Evolutionary conservation across 30 jellyfish, hydroid and myxozoan species (phyloP).

Genomic region (Aurelia sp.): DNA sequence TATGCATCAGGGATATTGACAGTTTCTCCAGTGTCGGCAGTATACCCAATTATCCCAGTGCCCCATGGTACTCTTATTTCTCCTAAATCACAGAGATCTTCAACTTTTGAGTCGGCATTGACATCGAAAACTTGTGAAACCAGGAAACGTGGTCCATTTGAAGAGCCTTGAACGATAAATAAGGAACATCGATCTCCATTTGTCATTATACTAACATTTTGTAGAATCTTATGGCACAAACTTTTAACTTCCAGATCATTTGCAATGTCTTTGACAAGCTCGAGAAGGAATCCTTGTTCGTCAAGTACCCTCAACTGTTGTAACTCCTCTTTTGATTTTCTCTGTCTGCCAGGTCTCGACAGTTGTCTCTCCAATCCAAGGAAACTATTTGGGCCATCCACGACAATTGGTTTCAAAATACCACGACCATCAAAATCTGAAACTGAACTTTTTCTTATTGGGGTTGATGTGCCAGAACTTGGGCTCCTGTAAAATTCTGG

Average conservation of each 20-base stretch:
- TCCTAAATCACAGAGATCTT: slow-evolving; percentile 77
- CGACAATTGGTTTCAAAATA: slow-evolving; percentile 84
- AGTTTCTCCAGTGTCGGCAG: slow-evolving; percentile 94
- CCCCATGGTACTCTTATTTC: slow-evolving; percentile 95
- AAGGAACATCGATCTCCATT: slow-evolving; percentile 96
- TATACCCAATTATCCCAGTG: slow-evolving; percentile 91
- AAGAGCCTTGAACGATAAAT: slow-evolving; percentile 90
- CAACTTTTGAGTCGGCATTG: slow-evolving; percentile 95
- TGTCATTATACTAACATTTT: slow-evolving; percentile 89
- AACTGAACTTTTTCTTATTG: slow-evolving; percentile 86
- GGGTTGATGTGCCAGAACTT: slow-evolving; percentile 81
- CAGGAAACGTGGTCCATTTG: slow-evolving; percentile 82
- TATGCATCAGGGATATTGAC: slow-evolving; percentile 96
- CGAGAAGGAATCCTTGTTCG: slow-evolving; percentile 90
- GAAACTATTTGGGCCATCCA: slow-evolving; percentile 93
- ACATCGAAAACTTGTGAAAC: slow-evolving; percentile 96
- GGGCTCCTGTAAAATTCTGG: slow-evolving; percentile 68
- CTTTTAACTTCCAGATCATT: slow-evolving; percentile 87
- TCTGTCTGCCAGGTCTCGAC: slow-evolving; percentile 86
- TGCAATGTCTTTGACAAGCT: slow-evolving; percentile 90
- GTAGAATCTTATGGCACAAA: slow-evolving; percentile 88
- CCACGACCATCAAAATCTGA: slow-evolving; percentile 88
- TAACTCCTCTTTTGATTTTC: slow-evolving; percentile 95
- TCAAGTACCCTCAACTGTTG: slow-evolving; percentile 82
- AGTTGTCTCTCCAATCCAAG: slow-evolving; percentile 88